These are phyloP conservation scores for Caprella mutica DNA, from an alignment of 2,888 invertebrate genomes.

Conservation along the genomic window DNA sequence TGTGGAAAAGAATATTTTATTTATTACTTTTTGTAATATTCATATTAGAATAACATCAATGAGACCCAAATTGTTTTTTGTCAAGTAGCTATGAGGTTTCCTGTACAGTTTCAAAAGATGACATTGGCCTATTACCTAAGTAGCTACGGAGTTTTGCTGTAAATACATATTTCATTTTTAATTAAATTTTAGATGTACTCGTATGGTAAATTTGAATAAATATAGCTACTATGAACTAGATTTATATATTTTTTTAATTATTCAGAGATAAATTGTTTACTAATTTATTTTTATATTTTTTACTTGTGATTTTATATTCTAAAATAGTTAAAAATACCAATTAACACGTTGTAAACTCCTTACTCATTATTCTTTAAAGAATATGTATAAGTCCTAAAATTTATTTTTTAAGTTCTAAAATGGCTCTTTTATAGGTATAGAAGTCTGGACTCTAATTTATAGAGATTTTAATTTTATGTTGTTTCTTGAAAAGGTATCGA, in stretches of 20 bases:
- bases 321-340: background rate
- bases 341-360: background rate
- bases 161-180: slow-evolving; percentile 4
- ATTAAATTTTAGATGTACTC: slow-evolving; percentile 6
- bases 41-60: no score
- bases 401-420: background rate
- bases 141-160: background rate
- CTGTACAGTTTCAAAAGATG: no score
- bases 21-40: no score
- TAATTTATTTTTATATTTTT: background rate
- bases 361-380: background rate
- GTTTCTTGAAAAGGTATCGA: no score
- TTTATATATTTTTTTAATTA: slow-evolving; percentile 6
- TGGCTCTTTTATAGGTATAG: background rate
- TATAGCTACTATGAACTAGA: no score
- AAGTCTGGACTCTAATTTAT: background rate
- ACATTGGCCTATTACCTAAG: no score
- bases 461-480: no score
- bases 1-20: no score
- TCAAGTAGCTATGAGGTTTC: no score
- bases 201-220: slow-evolving; percentile 1
- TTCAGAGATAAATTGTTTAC: background rate
- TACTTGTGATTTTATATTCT: background rate
- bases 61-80: no score
- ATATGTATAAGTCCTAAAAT: slow-evolving; percentile 2